These are phyloP conservation scores for Cepaea hortensis DNA, from an alignment of 2,888 invertebrate species.

Conservation along the genomic window DNA sequence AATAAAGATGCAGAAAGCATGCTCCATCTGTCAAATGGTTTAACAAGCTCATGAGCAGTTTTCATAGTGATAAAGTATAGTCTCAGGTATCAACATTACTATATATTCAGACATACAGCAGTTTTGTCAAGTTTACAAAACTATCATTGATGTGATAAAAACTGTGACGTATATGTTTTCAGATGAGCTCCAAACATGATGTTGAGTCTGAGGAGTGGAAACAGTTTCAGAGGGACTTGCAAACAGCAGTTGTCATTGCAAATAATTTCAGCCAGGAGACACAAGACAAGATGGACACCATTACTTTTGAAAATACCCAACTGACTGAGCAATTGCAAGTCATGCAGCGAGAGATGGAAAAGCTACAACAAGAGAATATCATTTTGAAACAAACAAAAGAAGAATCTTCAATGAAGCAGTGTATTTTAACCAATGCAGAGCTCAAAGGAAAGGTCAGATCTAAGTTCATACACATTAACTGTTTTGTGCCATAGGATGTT, in stretches of 20 bases:
- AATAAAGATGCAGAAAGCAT: too few relatives aligned
- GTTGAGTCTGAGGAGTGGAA: slow-evolving; percentile 90
- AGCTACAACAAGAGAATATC: slow-evolving; percentile 87
- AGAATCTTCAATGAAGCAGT: slow-evolving; percentile 50
- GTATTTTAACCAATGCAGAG: slow-evolving; percentile 66
- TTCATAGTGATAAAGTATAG: too few relatives aligned
- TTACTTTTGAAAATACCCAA: slow-evolving; percentile 89
- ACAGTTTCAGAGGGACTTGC: slow-evolving; percentile 92
- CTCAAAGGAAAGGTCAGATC: slow-evolving; percentile 65
- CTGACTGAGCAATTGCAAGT: slow-evolving; percentile 77
- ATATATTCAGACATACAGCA: too few relatives aligned
- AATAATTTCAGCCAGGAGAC: slow-evolving; percentile 98
- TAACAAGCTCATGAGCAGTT: too few relatives aligned
- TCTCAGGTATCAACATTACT: too few relatives aligned
- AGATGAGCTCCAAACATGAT: slow-evolving; percentile 77
- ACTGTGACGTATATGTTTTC: neutral
- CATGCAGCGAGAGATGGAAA: slow-evolving; percentile 78
- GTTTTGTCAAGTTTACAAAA: too few relatives aligned
- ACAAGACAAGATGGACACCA: slow-evolving; percentile 84
- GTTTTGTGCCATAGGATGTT: too few relatives aligned
- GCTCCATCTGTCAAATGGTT: too few relatives aligned
- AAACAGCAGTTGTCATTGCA: slow-evolving; percentile 91
- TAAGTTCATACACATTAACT: neutral
- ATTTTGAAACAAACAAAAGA: slow-evolving; percentile 78
- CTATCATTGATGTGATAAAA: too few relatives aligned